Base-by-base conservation (phyloP, 2,888 invertebrate species). In the Idaea straminata region DNA sequence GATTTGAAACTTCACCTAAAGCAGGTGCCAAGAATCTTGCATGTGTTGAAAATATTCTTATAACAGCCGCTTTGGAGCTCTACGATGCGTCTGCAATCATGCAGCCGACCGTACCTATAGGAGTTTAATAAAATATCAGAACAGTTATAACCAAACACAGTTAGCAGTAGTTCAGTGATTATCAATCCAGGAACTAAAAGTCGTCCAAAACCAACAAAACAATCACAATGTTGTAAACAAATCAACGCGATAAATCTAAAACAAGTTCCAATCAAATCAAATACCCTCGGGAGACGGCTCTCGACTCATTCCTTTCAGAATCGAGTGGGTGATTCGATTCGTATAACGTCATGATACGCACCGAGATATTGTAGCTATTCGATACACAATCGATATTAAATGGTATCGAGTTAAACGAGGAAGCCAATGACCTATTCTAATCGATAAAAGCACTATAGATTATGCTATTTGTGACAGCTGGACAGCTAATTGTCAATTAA, bases 211-310 rank as follows among this genome's bases (percentile, higher is more conserved):
- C 58, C 58, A 58, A n/a, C 15, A 15, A 13, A 58, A 58, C 58
- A 15, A 15, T 58, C n/a, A 47, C 47, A 47, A 47, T 47, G 47
- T 47, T 47, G 47, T 47, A 47, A 47, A 47, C 47, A 47, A 47
- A 47, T 47, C 47, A 47, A 47, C 47, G 6, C 59, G 34, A 59
- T 59, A 59, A 59, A 59, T 59, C 59, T 59, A 34, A 34, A 25
- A 59, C 59, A 59, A 59, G 47, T 59, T 59, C 59, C 34, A 59
- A 59, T 59, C 59, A 59, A 59, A 59, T 47, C 59, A 59, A 59
- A 59, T 34, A 59, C 59, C 59, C 34, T 34, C 47, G 47, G 47
- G 47, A 47, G 59, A 59, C 25, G 58, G 59, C 59, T 59, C 3
- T 16, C 10, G 59, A 16, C 47, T 47, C 10, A 47, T 47, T 47